Evolutionary conservation across 2,888 invertebrate genomes (phyloP), one percentile per base, ranked within the genome.

Genomic region (Scaptomyza caliginosa): DNA sequence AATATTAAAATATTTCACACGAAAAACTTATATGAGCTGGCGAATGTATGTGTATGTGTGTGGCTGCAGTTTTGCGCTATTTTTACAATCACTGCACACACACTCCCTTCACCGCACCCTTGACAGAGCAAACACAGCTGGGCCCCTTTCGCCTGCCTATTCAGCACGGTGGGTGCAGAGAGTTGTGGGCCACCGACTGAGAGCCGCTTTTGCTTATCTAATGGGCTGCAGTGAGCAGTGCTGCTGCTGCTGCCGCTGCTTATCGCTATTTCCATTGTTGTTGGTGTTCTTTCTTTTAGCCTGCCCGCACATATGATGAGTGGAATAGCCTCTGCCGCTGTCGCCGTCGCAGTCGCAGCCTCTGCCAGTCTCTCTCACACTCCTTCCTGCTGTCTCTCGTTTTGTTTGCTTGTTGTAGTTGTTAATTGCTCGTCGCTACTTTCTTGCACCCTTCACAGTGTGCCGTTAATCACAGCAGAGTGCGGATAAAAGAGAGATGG

Each of bases 371-470:
- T 45, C 56, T 23, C 21, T n/a, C 26, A 43, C 28, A 43, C 57
- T 55, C 30, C 24, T 13, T 13, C 1, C 23, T 21, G 57, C 28
- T 43, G 58, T 57, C 38, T 30, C 38, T 46, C 46, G 42, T 34
- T 71, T 59, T 82, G 76, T 76, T 82, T 82, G 77, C 50, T 58
- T 60, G 65, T 62, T 86, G 84, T 80, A 79, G 84, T 84, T 84
- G 83, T 86, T 86, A 84, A 83, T 83, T 86, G 83, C 81, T 86
- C 60, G 70, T 74, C 73, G 82, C 83, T 84, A 84, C 81, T 86
- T 85, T 83, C 80, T 86, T 86, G 77, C 73, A 72, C 68, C 65
- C 67, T 72, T 68, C 68, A 60, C 60, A 75, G 48, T 74, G 74
- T 60, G 72, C 73, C 58, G 74, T 73, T 74, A 73, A 73, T 73